A percentile compares a stretch with the other conserved stretches of the same genome.
phyloP scores from a whole-genome alignment of 2,888 invertebrate species.

The Aleiodes testaceus region DNA sequence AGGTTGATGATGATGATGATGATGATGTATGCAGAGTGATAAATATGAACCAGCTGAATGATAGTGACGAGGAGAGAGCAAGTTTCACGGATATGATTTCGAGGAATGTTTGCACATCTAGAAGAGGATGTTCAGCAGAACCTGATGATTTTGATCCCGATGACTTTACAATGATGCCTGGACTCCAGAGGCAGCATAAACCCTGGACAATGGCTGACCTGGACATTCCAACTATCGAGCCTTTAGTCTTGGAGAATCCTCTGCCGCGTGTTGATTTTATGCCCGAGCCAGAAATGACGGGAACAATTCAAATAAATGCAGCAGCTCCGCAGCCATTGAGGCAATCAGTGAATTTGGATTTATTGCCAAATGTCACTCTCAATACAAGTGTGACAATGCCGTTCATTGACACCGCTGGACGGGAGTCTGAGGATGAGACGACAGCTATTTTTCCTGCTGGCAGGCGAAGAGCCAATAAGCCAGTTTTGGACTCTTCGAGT shows the following conservation, averaged over 20 bases:
- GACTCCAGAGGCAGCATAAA: conserved; percentile 1
- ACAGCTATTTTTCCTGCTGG: not conserved
- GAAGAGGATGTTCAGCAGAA: not conserved
- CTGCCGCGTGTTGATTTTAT: conserved; percentile 37
- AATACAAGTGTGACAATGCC: conserved; percentile 26
- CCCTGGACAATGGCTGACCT: conserved; percentile 60
- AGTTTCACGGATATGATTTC: conserved; percentile 4
- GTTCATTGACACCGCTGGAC: not conserved
- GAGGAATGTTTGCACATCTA: conserved; percentile 18
- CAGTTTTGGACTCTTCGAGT: conserved; percentile 28
- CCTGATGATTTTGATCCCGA: conserved; percentile 48
- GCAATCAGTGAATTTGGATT: not conserved
- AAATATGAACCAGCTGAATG: not conserved
- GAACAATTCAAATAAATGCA: conserved; percentile 48
- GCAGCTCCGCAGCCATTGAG: not conserved
- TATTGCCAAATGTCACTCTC: conserved; percentile 4
- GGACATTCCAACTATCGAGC: conserved; percentile 53
- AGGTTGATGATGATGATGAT: conserved; percentile 43
- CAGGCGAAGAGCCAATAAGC: conserved; percentile 11
- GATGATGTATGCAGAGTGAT: conserved; percentile 42
- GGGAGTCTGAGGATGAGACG: conserved; percentile 37
- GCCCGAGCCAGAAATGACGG: conserved; percentile 59
- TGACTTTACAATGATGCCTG: conserved; percentile 64
- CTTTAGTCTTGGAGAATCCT: conserved; percentile 51
- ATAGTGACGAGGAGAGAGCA: not conserved